These are phyloP conservation scores for Euzophera pinguis DNA, from an alignment of 2,888 invertebrate species.

Conservation along the genomic window DNA sequence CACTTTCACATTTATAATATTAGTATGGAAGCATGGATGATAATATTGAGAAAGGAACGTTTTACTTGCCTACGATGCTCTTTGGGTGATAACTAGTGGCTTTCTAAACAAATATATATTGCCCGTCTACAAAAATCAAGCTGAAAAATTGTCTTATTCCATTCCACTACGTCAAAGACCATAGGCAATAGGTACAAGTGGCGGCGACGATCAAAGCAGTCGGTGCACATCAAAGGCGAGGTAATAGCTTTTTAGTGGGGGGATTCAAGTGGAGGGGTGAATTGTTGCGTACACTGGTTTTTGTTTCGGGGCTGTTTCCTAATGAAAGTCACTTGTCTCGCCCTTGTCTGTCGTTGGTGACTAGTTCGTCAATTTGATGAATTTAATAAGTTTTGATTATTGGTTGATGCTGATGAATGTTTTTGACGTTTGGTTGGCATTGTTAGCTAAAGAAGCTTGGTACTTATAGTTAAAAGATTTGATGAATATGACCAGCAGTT, in stretches of 20 bases:
- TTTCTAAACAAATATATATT: no score
- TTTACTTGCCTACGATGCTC: no score
- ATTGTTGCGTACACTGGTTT: constrained; percentile 41
- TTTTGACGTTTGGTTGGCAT: no score
- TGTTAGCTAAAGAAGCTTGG: no score
- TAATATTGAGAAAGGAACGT: no score
- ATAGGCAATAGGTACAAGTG: constrained; percentile 59
- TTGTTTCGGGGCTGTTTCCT: constrained; percentile 51
- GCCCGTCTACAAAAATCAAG: not conserved
- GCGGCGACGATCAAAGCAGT: constrained; percentile 57
- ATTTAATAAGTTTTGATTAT: no score
- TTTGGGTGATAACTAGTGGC: no score
- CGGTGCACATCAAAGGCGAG: constrained; percentile 54
- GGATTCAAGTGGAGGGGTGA: constrained; percentile 53
- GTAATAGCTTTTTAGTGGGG: constrained; percentile 70
- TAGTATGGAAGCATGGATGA: no score
- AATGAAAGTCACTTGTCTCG: constrained; percentile 55
- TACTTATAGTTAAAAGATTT: no score
- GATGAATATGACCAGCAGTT: no score
- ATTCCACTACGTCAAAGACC: constrained; percentile 12
- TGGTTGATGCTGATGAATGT: no score
- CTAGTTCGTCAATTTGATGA: not conserved
- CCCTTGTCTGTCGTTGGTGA: constrained; percentile 19
- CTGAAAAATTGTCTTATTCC: not conserved
- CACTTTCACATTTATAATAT: no score